Percentiles rank a stretch among this genome's conserved stretches.
phyloP scores from a whole-genome alignment of 2,888 invertebrate species.

The Macrophya alboannulata region DNA sequence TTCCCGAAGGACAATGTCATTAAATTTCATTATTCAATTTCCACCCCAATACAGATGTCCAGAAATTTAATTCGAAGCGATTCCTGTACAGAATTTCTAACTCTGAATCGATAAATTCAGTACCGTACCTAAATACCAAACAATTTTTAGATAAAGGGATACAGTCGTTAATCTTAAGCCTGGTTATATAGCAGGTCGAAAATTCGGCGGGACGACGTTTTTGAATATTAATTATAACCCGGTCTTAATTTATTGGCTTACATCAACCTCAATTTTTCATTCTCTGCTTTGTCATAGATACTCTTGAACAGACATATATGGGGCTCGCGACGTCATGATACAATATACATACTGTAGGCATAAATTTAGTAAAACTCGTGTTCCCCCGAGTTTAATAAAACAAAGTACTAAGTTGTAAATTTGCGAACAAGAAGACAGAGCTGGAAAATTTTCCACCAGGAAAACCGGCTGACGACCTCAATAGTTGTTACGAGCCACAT shows the following conservation, averaged over 20 bases:
- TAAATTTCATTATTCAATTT: neutral
- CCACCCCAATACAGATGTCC: neutral
- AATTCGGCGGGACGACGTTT: neutral
- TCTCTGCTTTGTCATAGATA: neutral
- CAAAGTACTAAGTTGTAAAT: neutral
- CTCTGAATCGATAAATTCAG: neutral
- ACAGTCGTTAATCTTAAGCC: conserved; percentile 9
- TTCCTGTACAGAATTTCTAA: neutral
- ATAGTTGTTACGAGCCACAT: conserved; percentile 31
- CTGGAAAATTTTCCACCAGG: neutral
- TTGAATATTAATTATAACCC: conserved; percentile 29
- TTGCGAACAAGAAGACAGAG: neutral
- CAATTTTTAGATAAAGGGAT: neutral
- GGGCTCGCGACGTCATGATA: neutral
- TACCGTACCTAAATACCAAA: conserved; percentile 18
- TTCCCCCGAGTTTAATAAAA: neutral
- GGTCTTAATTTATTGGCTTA: neutral
- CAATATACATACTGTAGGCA: neutral
- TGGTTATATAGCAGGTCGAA: neutral
- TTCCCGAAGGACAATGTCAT: neutral
- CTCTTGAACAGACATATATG: neutral
- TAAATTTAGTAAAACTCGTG: neutral
- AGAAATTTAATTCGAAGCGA: neutral
- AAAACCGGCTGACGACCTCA: conserved; percentile 4
- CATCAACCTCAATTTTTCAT: conserved; percentile 1